A percentile compares a stretch with the other conserved stretches of the same genome.
Evolutionary conservation across 2,888 invertebrate species (phyloP).

Genomic region (Dioctria rufipes): DNA sequence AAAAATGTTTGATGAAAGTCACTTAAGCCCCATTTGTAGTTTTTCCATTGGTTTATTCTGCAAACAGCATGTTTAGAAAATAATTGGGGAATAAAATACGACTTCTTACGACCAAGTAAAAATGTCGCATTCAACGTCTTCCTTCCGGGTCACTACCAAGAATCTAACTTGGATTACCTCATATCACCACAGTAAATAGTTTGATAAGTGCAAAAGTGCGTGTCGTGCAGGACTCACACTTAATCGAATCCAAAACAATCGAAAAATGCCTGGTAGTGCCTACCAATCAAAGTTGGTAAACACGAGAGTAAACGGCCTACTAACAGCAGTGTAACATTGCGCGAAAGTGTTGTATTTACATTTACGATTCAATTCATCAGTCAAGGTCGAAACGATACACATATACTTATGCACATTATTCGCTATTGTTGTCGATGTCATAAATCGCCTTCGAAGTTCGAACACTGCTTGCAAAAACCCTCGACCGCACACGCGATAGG

Average conservation of each 20-base stretch:
- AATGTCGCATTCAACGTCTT: too few relatives aligned
- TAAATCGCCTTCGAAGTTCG: constrained; percentile 8
- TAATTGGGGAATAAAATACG: too few relatives aligned
- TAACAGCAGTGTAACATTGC: constrained; percentile 18
- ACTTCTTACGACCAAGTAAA: too few relatives aligned
- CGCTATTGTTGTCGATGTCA: constrained; percentile 21
- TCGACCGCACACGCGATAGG: neutral
- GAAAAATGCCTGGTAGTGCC: constrained; percentile 14
- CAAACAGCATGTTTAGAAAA: too few relatives aligned
- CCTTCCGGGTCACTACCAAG: neutral
- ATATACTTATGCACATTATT: too few relatives aligned
- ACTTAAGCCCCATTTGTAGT: too few relatives aligned
- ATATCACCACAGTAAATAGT: neutral
- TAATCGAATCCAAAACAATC: neutral
- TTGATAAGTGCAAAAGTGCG: constrained; percentile 8
- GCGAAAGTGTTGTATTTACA: constrained; percentile 14
- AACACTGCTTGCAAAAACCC: neutral
- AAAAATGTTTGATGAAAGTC: too few relatives aligned
- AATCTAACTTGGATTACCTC: neutral
- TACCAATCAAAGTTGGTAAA: neutral
- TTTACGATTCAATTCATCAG: constrained; percentile 25
- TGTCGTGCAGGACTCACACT: constrained; percentile 26
- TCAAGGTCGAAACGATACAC: constrained; percentile 22
- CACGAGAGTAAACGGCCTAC: neutral
- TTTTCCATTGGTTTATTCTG: too few relatives aligned